phyloP scores from a whole-genome alignment of 2,888 invertebrate species.

The Monopis laevigella region DNA sequence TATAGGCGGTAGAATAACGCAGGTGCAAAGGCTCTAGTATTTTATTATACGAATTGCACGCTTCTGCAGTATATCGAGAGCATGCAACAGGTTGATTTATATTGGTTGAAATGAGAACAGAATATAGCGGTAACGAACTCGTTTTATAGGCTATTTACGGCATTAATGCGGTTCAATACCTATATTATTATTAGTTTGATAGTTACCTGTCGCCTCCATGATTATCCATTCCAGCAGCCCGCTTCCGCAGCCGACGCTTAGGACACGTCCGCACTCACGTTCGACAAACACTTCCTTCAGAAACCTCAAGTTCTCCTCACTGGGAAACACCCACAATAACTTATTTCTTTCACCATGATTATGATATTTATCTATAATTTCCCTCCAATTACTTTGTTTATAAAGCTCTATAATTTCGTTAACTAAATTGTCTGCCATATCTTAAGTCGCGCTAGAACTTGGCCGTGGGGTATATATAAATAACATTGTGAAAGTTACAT shows the following conservation, averaged over 20 bases:
- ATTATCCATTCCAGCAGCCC: conserved; percentile 87
- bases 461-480: neutral
- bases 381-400: conserved; percentile 53
- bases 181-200: too few relatives aligned
- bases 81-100: too few relatives aligned
- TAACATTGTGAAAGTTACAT: neutral
- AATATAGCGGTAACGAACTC: too few relatives aligned
- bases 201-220: conserved; percentile 69
- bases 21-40: too few relatives aligned
- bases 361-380: conserved; percentile 48
- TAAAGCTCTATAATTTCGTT: conserved; percentile 41
- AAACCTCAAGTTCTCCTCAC: conserved; percentile 69
- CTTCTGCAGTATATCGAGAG: too few relatives aligned
- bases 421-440: conserved; percentile 47
- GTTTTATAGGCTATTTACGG: too few relatives aligned
- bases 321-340: conserved; percentile 81
- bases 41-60: too few relatives aligned
- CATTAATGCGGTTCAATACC: too few relatives aligned
- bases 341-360: conserved; percentile 60
- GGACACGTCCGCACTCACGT: conserved; percentile 53
- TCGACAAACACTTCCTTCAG: conserved; percentile 52
- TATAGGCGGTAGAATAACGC: too few relatives aligned
- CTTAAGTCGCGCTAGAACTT: neutral
- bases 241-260: conserved; percentile 82
- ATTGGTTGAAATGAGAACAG: too few relatives aligned